Conservation (phyloP, 2,888 invertebrate genomes). For the Pheosia gnoma region DNA sequence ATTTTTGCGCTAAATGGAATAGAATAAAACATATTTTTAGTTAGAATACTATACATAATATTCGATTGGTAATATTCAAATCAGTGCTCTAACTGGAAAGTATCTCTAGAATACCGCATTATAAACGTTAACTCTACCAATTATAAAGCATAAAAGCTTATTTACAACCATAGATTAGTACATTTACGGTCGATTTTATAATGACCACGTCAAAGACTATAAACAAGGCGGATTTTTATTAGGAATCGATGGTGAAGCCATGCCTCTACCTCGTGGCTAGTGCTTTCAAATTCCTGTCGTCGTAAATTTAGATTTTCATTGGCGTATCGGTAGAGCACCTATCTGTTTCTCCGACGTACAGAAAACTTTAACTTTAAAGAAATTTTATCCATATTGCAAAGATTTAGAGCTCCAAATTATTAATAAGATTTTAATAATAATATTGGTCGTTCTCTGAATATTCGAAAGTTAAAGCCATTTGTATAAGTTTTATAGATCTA, state of each 20-base stretch:
- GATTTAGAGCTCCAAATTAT: neutral
- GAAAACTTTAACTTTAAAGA: neutral
- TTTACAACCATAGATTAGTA: conserved; percentile 22
- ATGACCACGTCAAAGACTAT: conserved; percentile 15
- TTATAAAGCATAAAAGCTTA: conserved; percentile 22
- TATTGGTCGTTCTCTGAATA: neutral
- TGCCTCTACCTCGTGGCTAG: neutral
- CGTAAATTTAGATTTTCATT: conserved; percentile 7
- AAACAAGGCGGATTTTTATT: conserved; percentile 17
- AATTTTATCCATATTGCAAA: neutral
- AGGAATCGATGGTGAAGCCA: conserved; percentile 1
- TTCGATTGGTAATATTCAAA: no score
- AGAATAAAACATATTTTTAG: no score
- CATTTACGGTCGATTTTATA: conserved; percentile 14
- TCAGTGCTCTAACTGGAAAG: no score
- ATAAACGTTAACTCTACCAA: conserved; percentile 3
- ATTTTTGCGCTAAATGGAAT: no score
- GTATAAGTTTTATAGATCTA: neutral
- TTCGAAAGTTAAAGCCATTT: neutral
- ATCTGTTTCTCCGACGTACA: neutral
- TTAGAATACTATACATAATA: no score
- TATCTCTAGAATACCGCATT: no score
- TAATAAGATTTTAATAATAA: neutral
- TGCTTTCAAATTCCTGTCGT: conserved; percentile 3
- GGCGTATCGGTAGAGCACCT: neutral